Conservation (phyloP, 2,113 vertebrate genomes). For the Dipodomys ordii region DNA sequence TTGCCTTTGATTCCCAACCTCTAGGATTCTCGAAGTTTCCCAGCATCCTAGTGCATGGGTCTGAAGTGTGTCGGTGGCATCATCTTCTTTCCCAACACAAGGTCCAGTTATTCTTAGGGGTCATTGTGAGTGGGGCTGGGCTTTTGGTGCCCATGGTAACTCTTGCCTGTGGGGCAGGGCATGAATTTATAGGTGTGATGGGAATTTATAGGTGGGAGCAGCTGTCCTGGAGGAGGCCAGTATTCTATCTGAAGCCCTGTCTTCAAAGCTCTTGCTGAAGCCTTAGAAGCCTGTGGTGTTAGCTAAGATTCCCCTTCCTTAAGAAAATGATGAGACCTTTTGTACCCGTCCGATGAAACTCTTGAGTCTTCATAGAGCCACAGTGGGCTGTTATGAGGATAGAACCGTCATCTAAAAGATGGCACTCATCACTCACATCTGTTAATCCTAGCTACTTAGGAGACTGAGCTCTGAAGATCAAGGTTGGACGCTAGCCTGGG, state of each 20-base stretch:
- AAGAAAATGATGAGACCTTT: not conserved
- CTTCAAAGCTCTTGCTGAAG: not conserved
- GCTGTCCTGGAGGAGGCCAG: not conserved
- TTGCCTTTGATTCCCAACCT: not conserved
- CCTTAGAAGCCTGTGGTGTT: not conserved
- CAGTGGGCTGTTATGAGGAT: not conserved
- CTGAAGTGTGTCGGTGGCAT: not conserved
- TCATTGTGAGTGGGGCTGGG: not conserved
- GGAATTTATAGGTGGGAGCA: not conserved
- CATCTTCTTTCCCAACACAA: accelerated
- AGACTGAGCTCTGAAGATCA: too few relatives aligned
- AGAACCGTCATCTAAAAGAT: not conserved
- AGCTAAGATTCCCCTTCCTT: not conserved
- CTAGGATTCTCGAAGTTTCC: not conserved
- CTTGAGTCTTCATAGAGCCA: not conserved
- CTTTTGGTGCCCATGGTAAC: not conserved
- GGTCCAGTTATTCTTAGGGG: not conserved
- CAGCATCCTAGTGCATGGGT: accelerated
- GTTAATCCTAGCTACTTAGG: too few relatives aligned
- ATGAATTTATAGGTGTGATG: not conserved
- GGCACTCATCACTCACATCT: too few relatives aligned
- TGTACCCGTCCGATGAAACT: not conserved
- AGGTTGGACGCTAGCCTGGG: too few relatives aligned
- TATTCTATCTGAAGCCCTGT: not conserved
- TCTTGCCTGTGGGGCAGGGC: not conserved